Evolutionary conservation across 2,113 vertebrate genomes (phyloP).

Genomic region (Rallus limicola): DNA sequence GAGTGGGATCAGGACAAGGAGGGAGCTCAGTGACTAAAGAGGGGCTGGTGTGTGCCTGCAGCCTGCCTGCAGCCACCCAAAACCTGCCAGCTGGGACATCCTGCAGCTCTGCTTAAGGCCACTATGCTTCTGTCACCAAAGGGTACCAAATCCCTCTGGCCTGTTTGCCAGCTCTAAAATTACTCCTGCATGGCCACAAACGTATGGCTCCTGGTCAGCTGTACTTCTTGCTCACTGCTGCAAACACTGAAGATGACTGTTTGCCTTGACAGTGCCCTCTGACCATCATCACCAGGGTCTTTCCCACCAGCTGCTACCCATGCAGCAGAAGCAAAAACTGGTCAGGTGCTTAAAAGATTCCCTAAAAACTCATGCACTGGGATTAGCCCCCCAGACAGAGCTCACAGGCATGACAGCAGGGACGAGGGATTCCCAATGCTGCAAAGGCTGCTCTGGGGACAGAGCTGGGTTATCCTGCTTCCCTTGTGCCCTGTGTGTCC

Average conservation of each 20-base stretch:
- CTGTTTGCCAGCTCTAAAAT: not conserved
- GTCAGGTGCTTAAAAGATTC: not conserved
- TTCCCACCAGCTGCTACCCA: not conserved
- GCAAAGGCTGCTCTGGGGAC: not conserved
- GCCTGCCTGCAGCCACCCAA: not conserved
- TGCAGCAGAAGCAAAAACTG: not conserved
- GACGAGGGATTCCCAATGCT: not conserved
- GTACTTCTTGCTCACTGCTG: not conserved
- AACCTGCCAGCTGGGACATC: not conserved
- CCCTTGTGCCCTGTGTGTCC: not conserved
- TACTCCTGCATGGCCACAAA: not conserved
- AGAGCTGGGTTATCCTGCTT: not conserved
- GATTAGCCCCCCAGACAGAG: not conserved
- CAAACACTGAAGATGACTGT: not conserved
- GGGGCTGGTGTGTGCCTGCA: not conserved
- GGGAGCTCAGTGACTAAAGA: not conserved
- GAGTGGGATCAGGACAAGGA: not conserved
- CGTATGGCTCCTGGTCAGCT: rapidly evolving
- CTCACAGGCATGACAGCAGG: not conserved
- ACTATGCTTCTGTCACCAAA: not conserved
- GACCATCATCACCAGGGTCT: too few relatives aligned
- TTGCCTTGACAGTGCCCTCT: not conserved
- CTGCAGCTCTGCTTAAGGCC: not conserved
- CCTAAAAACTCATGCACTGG: not conserved
- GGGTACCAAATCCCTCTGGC: not conserved